These are phyloP conservation scores for Rhamphomyia laevipes DNA, from an alignment of 2,888 invertebrate genomes.

Conservation along the genomic window DNA sequence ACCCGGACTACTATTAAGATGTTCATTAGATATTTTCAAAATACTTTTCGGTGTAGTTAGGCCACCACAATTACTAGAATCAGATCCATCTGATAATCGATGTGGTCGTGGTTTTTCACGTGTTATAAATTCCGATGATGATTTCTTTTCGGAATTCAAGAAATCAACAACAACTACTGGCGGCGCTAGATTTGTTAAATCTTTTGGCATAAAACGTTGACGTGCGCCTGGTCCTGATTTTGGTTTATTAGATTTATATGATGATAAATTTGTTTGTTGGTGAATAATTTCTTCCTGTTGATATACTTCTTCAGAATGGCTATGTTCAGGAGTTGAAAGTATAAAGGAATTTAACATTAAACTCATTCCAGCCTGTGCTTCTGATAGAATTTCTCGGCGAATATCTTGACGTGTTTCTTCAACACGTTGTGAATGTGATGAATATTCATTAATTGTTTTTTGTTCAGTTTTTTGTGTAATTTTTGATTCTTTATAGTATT, in stretches of 20 bases:
- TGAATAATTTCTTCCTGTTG: constrained; percentile 11
- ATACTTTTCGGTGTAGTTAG: not conserved
- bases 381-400: constrained; percentile 40
- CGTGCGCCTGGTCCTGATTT: constrained; percentile 43
- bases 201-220: constrained; percentile 45
- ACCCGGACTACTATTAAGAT: not conserved
- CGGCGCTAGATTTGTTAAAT: constrained; percentile 34
- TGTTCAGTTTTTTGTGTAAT: not conserved
- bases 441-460: constrained; percentile 9
- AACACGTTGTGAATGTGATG: constrained; percentile 23
- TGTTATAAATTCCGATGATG: not conserved
- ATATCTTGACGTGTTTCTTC: constrained; percentile 33
- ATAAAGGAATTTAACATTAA: constrained; percentile 26
- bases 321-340: constrained; percentile 10
- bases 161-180: not conserved
- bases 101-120: not conserved
- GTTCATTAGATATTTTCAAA: not conserved
- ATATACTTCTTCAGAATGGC: not conserved
- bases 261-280: constrained; percentile 42
- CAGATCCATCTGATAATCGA: constrained; percentile 1
- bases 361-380: constrained; percentile 40
- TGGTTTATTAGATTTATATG: constrained; percentile 36
- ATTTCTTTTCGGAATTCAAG: constrained; percentile 18
- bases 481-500: constrained; percentile 8
- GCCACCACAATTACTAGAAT: not conserved